These are phyloP conservation scores for Margaritifera margaritifera DNA, from an alignment of 2,888 invertebrate species.

Conservation along the genomic window DNA sequence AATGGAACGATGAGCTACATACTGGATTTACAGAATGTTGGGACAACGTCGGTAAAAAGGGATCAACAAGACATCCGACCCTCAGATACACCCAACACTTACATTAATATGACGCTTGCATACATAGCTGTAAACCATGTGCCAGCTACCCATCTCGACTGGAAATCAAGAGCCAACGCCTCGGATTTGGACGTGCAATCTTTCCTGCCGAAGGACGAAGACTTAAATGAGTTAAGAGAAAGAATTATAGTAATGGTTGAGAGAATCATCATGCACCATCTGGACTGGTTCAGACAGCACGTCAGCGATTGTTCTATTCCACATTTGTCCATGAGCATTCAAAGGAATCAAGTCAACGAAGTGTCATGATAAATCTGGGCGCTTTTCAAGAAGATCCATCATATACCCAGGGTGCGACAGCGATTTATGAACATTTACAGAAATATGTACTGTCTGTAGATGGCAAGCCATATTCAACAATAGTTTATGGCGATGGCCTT, in stretches of 20 bases:
- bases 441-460: slow-evolving; percentile 19
- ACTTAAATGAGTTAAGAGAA: slow-evolving; percentile 4
- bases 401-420: slow-evolving; percentile 21
- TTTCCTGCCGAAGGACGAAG: slow-evolving; percentile 8
- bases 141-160: slow-evolving; percentile 3
- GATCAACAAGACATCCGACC: slow-evolving; percentile 17
- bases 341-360: slow-evolving; percentile 11
- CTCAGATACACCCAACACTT: slow-evolving; percentile 7
- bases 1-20: too few relatives aligned
- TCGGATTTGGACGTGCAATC: slow-evolving; percentile 6
- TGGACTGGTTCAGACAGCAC: slow-evolving; percentile 20
- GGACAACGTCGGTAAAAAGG: slow-evolving; percentile 31
- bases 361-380: slow-evolving; percentile 22
- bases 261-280: slow-evolving; percentile 13
- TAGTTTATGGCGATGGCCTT: slow-evolving; percentile 28
- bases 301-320: slow-evolving; percentile 8
- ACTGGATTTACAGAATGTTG: slow-evolving; percentile 25
- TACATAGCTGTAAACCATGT: slow-evolving; percentile 27
- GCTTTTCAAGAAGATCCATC: too few relatives aligned
- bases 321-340: slow-evolving; percentile 23
- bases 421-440: slow-evolving; percentile 15
- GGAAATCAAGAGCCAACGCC: slow-evolving; percentile 4
- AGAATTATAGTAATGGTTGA: slow-evolving; percentile 20
- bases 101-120: slow-evolving; percentile 29
- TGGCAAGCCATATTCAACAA: slow-evolving; percentile 12